Evolutionary conservation across 2,797 vertebrate genomes (phyloP), one percentile per base, ranked within the genome.

Genomic region (Mergus octosetaceus): DNA sequence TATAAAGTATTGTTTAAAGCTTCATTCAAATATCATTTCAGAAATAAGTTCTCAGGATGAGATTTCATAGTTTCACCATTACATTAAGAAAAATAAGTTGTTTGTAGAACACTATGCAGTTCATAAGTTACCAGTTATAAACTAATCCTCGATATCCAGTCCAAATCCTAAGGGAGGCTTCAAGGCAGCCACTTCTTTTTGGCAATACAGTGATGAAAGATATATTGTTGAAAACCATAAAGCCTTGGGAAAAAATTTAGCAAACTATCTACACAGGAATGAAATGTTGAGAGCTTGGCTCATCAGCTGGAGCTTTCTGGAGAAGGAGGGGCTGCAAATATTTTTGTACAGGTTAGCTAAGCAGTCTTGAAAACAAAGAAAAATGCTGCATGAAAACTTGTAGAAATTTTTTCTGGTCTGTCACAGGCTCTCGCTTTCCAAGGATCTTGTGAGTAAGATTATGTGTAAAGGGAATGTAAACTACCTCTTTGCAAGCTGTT

Each of bases 61-160:
- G 30, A 64, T 95, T 97, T 98, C 94, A 96, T 94, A 94, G 88
- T 95, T 96, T 97, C 89, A 94, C 87, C 34, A 49, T 95, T 96
- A 97, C 96, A 97, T 86, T 95, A 97, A 97, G 97, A 97, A 97
- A 97, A 98, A 97, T 97, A 97, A 97, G 96, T 96, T 97, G 96
- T 97, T 98, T 97, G 96, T 97, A 97, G 97, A 92, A 96, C 90
- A 73, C 91, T 95, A 83, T 89, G 85, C 96, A 97, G 96, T 97
- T 97, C 97, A 95, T 98, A 97, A 97, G 94, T 98, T 98, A 97
- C 94, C 92, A 95, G 96, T 98, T 98, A 98, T 96, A 97, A 97
- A 94, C 93, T 97, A 97, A 97, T 98, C 97, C 95, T 96, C 22
- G 90, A 94, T 97, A 98, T 97, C 95, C 97, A 97, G 94, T 96